A percentile compares a stretch with the other conserved stretches of the same genome.
Conservation (phyloP, 2,113 vertebrate species). For the Gavia stellata region DNA sequence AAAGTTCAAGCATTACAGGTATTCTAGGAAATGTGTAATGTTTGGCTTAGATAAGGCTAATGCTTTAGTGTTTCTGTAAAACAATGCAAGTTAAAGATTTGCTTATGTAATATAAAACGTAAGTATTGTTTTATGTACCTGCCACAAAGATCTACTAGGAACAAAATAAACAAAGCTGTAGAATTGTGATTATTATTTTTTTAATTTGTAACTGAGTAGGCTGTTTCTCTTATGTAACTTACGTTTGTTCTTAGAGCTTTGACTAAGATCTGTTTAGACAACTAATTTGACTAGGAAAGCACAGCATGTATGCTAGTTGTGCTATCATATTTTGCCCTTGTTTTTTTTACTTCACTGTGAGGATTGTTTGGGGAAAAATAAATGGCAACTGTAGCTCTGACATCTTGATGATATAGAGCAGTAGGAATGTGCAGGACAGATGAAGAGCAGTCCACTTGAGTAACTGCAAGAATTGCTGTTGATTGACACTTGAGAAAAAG, state of each 20-base stretch:
- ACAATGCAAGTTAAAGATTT: slow-evolving; percentile 44
- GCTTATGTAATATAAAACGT: background rate
- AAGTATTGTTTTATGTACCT: background rate
- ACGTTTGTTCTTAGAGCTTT: background rate
- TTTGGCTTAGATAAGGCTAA: slow-evolving; percentile 38
- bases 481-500: background rate
- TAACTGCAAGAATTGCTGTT: background rate
- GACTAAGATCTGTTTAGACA: background rate
- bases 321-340: background rate
- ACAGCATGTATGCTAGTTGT: background rate
- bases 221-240: background rate
- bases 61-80: background rate
- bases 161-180: background rate
- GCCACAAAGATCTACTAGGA: background rate
- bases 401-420: background rate
- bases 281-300: background rate
- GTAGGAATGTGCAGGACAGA: background rate
- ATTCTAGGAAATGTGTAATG: background rate
- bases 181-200: background rate
- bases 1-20: background rate
- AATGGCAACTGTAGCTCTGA: slow-evolving; percentile 11
- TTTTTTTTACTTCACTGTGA: background rate
- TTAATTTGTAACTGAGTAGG: background rate
- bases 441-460: background rate
- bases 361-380: background rate